A percentile compares a stretch with the other conserved stretches of the same genome.
phyloP scores from a whole-genome alignment of 2,888 invertebrate species.

The Heliconius cydno region DNA sequence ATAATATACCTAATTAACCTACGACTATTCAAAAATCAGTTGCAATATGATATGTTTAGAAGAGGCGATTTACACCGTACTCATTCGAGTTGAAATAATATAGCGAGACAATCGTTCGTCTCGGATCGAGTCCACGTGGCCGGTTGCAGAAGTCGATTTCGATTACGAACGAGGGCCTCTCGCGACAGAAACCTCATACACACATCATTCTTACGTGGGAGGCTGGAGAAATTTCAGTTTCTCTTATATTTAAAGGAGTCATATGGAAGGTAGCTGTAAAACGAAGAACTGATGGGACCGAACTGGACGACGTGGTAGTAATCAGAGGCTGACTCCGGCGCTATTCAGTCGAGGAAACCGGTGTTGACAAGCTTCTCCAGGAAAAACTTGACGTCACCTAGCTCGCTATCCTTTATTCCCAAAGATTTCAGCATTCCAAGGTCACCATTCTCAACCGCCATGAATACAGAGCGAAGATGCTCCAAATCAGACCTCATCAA shows the following conservation, averaged over 20 bases:
- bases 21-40: conserved; percentile 52
- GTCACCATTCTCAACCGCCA: conserved; percentile 97
- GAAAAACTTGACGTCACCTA: conserved; percentile 98
- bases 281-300: conserved; percentile 88
- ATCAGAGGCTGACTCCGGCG: conserved; percentile 88
- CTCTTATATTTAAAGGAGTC: conserved; percentile 80
- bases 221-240: conserved; percentile 60
- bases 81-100: conserved; percentile 36
- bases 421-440: conserved; percentile 96
- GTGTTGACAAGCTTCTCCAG: conserved; percentile 97
- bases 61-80: conserved; percentile 16
- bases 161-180: conserved; percentile 52
- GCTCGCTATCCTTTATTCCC: conserved; percentile 97
- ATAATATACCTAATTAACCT: conserved; percentile 53
- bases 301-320: conserved; percentile 87
- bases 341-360: conserved; percentile 96
- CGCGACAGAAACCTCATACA: conserved; percentile 45
- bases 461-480: conserved; percentile 96
- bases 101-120: conserved; percentile 54
- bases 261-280: conserved; percentile 87
- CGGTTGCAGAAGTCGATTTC: conserved; percentile 67
- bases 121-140: conserved; percentile 72
- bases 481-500: conserved; percentile 94
- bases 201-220: conserved; percentile 62
- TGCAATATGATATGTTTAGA: conserved; percentile 29